Evolutionary conservation across 2,797 vertebrate genomes (phyloP).

Genomic region (Danio choprae): DNA sequence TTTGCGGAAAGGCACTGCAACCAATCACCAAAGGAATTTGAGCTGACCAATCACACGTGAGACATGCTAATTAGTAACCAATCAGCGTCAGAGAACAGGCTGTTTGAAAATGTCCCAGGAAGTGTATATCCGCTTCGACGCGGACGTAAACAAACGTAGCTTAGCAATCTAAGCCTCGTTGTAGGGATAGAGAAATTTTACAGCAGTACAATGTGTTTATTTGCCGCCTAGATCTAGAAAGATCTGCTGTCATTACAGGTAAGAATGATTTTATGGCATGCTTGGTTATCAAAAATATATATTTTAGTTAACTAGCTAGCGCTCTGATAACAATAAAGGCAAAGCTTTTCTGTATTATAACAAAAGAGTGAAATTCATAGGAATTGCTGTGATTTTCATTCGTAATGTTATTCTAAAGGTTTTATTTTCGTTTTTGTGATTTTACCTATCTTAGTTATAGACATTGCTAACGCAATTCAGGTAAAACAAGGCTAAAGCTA

Average conservation of each 20-base stretch:
- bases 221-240: not conserved
- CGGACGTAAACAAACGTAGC: constrained; percentile 79
- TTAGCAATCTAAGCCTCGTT: constrained; percentile 6
- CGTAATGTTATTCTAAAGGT: not conserved
- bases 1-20: not conserved
- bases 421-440: not conserved
- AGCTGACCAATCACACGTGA: constrained; percentile 63
- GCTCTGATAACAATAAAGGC: constrained; percentile 11
- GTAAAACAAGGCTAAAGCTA: constrained; percentile 34
- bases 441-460: not conserved
- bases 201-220: constrained; percentile 18
- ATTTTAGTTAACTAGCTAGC: constrained; percentile 60
- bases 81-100: constrained; percentile 64
- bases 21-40: constrained; percentile 19
- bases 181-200: constrained; percentile 3
- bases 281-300: not conserved
- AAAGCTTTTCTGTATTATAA: constrained; percentile 50
- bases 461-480: not conserved
- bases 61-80: constrained; percentile 60
- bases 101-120: constrained; percentile 83
- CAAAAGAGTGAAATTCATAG: constrained; percentile 5
- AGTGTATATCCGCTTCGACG: constrained; percentile 70
- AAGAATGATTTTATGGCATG: not conserved
- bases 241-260: constrained; percentile 8
- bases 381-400: not conserved